Evolutionary conservation across 2,113 vertebrate species (phyloP).

Genomic region (Tinamus guttatus): DNA sequence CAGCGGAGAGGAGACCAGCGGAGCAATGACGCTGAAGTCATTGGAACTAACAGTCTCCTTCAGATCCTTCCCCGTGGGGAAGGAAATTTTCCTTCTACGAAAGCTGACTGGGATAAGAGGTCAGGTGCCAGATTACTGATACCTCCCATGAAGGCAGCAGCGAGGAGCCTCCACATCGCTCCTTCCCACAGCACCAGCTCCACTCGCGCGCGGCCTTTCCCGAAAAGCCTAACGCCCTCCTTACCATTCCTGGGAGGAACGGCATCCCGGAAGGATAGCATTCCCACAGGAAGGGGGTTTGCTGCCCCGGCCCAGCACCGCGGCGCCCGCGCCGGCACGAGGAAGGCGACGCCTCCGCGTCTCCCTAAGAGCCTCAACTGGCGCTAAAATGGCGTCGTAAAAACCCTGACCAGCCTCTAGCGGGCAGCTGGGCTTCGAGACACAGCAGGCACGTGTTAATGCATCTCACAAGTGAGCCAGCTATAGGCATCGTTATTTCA

Average conservation of each 20-base stretch:
- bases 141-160: background rate
- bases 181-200: background rate
- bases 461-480: background rate
- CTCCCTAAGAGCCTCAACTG: background rate
- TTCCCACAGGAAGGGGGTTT: background rate
- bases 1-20: background rate
- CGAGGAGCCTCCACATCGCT: background rate
- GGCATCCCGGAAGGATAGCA: background rate
- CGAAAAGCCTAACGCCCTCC: background rate
- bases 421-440: background rate
- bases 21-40: background rate
- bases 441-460: background rate
- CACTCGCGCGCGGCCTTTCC: rapidly evolving
- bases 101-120: background rate
- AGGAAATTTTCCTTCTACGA: background rate
- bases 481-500: rapidly evolving
- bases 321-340: rapidly evolving
- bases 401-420: background rate
- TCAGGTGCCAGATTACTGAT: background rate
- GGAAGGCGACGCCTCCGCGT: background rate
- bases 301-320: background rate
- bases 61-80: background rate
- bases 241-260: too few relatives aligned
- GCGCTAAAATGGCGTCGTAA: background rate
- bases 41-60: background rate